Evolutionary conservation across 2,797 vertebrate genomes (phyloP).

Genomic region (Hippoglossus hippoglossus): DNA sequence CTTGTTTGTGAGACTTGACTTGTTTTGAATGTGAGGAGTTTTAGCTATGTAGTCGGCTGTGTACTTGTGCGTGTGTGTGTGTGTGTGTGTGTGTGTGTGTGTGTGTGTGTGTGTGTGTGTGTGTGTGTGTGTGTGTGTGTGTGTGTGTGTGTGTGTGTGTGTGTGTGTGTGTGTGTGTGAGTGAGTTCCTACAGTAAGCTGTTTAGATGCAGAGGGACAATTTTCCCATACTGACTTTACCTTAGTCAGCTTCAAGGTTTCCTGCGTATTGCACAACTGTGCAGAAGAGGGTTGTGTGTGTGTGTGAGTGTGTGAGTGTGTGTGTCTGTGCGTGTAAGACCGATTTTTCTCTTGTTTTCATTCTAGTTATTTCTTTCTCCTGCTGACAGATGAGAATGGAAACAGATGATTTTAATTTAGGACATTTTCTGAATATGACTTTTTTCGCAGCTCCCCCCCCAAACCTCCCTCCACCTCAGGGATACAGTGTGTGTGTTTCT

Average conservation of each 20-base stretch:
- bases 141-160: constrained; percentile 1
- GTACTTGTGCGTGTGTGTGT: constrained; percentile 11
- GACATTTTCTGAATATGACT: no score
- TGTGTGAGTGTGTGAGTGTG: constrained; percentile 7
- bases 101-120: constrained; percentile 6
- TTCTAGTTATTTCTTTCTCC: no score
- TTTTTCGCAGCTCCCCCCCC: no score
- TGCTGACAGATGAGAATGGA: no score
- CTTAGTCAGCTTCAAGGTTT: constrained; percentile 71
- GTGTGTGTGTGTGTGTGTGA: constrained; percentile 21
- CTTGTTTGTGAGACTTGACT: neutral
- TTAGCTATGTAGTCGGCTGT: no score
- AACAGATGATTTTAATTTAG: no score
- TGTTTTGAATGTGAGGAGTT: neutral
- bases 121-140: constrained; percentile 20
- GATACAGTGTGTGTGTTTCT: no score
- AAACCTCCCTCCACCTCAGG: no score
- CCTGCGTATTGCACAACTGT: constrained; percentile 64
- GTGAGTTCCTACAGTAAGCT: constrained; percentile 31
- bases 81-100: constrained; percentile 7
- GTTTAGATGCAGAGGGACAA: constrained; percentile 50
- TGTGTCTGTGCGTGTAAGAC: neutral
- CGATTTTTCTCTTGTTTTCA: neutral
- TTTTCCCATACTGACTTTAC: constrained; percentile 66
- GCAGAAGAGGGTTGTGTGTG: constrained; percentile 51